Evolutionary conservation across 2,888 invertebrate species (phyloP), one percentile per base, ranked within the genome.

Genomic region (Leptopilina syphax): DNA sequence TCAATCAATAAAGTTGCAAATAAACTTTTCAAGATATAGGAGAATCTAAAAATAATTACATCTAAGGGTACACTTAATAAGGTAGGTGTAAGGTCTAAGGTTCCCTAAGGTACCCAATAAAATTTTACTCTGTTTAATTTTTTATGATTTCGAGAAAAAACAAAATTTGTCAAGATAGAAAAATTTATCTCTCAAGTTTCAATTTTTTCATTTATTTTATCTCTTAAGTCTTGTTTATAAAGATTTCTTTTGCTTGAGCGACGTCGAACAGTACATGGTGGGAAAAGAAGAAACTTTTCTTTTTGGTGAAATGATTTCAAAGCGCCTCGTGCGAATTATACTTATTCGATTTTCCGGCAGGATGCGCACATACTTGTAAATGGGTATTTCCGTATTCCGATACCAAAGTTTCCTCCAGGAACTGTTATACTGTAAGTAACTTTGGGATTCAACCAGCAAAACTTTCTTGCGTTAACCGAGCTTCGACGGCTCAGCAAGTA

Each of bases 271-370:
- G 57, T 13, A 4, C 24, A 10, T 12, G 50, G 13, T 18, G 27
- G 27, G 73, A 4, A n/a, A 54, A 27, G 73, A 57, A n/a, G 34
- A 73, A 57, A 73, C 57, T 73, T 73, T 73, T 13, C 13, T 9
- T 34, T 34, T 12, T 70, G 24, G 27, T 50, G 70, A 70, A 70
- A 73, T 73, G 57, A 73, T 73, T 73, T 34, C 73, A 73, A 73
- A 73, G 57, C 73, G 54, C 54, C 57, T 73, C 73, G 57, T 57
- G 73, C 73, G 57, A 73, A 73, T 73, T 57, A 73, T 73, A 73
- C 73, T 73, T 73, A 73, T 57, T n/a, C n/a, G 27, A 57, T 73
- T 73, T 73, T 73, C 73, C 73, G 73, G 73, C 34, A 73, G 34
- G 73, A 73, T 73, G 34, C 73, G 34, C 73, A 73, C 73, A 73